Evolutionary conservation across 2,113 vertebrate genomes (phyloP).

Genomic region (Holacanthus passer): DNA sequence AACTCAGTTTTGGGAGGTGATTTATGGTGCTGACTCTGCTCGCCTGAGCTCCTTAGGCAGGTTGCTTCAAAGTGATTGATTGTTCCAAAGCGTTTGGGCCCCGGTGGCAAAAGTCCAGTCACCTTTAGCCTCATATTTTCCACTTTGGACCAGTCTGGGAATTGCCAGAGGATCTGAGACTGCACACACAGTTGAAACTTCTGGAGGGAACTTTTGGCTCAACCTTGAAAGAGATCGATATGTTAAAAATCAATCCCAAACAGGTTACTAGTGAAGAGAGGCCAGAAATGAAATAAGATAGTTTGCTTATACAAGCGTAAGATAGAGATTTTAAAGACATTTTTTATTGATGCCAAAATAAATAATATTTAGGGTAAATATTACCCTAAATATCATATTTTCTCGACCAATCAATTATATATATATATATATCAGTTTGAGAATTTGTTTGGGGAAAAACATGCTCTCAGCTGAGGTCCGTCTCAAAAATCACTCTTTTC

Average conservation of each 20-base stretch:
- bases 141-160: constrained; percentile 36
- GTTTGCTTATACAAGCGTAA: background rate
- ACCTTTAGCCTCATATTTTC: constrained; percentile 56
- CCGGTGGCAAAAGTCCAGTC: constrained; percentile 51
- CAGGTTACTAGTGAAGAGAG: constrained; percentile 8
- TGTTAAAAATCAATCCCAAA: constrained; percentile 27
- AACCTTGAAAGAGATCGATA: constrained; percentile 18
- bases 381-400: background rate
- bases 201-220: constrained; percentile 8
- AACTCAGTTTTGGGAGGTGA: constrained; percentile 47
- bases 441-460: background rate
- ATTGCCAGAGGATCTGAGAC: constrained; percentile 34
- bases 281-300: constrained; percentile 8
- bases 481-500: background rate
- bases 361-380: background rate
- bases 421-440: background rate
- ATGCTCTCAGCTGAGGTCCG: background rate
- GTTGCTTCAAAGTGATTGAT: constrained; percentile 65
- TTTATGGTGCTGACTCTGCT: constrained; percentile 55
- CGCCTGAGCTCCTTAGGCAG: constrained; percentile 52
- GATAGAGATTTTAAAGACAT: background rate
- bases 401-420: background rate
- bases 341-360: constrained; percentile 2
- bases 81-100: constrained; percentile 42
- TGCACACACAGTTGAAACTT: constrained; percentile 4